Percentiles rank a stretch among this genome's conserved stretches.
phyloP scores from a whole-genome alignment of 2,888 invertebrate genomes.

The Scrobipalpa atriplicella region DNA sequence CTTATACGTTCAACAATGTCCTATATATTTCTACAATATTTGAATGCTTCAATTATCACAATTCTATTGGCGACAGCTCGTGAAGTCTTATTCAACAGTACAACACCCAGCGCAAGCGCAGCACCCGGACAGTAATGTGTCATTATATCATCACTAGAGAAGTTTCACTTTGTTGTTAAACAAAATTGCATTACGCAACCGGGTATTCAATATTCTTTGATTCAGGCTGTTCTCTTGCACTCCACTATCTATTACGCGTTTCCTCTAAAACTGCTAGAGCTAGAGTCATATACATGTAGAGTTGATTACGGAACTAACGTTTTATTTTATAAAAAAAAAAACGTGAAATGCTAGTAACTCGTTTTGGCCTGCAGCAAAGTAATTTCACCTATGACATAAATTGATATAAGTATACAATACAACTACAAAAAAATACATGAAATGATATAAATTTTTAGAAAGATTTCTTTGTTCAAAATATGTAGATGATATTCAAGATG shows the following conservation, averaged over 20 bases:
- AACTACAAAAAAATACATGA: no score
- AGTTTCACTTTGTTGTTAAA: conserved; percentile 77
- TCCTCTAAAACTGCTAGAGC: background rate
- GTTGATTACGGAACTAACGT: no score
- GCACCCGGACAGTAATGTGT: conserved; percentile 37
- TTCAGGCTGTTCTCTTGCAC: background rate
- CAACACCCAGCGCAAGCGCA: conserved; percentile 16
- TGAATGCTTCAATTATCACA: background rate
- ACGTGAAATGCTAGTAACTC: no score
- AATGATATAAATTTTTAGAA: no score
- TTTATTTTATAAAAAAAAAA: no score
- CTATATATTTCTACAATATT: background rate
- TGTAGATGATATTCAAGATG: no score
- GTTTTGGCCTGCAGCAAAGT: no score
- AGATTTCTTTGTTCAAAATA: no score
- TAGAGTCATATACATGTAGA: no score
- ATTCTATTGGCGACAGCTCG: conserved; percentile 7
- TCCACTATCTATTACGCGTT: background rate
- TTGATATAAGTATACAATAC: no score
- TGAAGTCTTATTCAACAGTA: conserved; percentile 30
- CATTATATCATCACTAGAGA: conserved; percentile 68
- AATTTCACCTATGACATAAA: no score
- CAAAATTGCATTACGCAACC: conserved; percentile 72
- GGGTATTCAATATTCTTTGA: conserved; percentile 51
- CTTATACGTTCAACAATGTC: background rate